Evolutionary conservation across 2,888 invertebrate species (phyloP).

Genomic region (Amorpha juglandis): DNA sequence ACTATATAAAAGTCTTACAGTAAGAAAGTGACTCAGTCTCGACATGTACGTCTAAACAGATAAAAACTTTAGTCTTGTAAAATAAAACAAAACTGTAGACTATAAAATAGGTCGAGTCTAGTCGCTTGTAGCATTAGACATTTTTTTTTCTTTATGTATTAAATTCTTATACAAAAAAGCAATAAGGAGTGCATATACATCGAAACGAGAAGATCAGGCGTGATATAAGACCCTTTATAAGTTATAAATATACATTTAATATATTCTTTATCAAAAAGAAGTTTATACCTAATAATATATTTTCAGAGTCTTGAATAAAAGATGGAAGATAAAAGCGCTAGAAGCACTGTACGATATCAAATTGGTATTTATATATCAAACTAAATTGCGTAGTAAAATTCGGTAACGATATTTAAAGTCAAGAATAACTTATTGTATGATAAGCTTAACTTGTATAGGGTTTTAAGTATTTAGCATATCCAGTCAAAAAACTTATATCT

Average conservation of each 20-base stretch:
- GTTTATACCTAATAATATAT: not conserved
- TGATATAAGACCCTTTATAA: not conserved
- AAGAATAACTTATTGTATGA: no score
- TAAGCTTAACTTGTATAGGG: no score
- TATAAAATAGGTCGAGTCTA: slow-evolving; percentile 16
- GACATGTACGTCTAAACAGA: slow-evolving; percentile 9
- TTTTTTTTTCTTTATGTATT: slow-evolving; percentile 3
- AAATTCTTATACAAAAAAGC: not conserved
- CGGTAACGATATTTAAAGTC: no score
- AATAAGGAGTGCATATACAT: not conserved
- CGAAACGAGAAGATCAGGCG: not conserved
- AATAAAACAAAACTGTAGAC: slow-evolving; percentile 15
- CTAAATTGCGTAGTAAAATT: no score
- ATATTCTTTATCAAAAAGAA: not conserved
- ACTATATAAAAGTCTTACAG: not conserved
- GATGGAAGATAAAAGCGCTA: not conserved
- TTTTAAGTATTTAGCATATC: no score
- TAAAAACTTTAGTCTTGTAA: slow-evolving; percentile 8
- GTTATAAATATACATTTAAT: not conserved
- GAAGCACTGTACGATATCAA: not conserved
- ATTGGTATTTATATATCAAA: not conserved
- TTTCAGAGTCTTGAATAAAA: not conserved
- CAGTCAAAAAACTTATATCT: no score
- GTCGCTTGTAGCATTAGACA: not conserved
- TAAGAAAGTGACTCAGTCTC: not conserved